phyloP scores from a whole-genome alignment of 2,113 vertebrate genomes.

The Otis tarda region DNA sequence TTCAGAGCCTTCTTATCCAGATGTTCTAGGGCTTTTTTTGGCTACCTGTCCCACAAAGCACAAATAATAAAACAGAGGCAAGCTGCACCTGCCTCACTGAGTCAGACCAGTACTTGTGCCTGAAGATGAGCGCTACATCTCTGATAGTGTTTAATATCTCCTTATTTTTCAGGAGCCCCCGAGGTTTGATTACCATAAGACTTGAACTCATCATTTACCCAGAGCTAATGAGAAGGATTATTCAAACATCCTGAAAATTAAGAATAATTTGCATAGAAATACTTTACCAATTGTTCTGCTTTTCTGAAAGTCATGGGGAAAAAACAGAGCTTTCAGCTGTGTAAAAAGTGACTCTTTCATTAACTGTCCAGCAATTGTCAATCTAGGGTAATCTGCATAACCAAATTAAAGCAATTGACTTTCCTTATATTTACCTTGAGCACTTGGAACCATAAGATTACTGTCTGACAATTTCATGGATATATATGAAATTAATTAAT shows the following conservation, averaged over 20 bases:
- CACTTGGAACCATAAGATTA: slow-evolving; percentile 14
- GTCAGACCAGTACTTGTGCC: neutral
- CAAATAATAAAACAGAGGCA: neutral
- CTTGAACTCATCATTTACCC: slow-evolving; percentile 7
- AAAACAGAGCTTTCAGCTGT: slow-evolving; percentile 9
- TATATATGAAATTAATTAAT: slow-evolving; percentile 35
- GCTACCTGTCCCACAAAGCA: neutral
- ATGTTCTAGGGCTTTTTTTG: neutral
- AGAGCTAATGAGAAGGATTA: slow-evolving; percentile 38
- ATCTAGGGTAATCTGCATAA: neutral
- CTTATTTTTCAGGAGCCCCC: neutral
- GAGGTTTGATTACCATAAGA: neutral
- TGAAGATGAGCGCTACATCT: neutral
- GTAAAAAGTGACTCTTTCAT: neutral
- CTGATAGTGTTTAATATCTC: neutral
- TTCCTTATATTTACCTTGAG: slow-evolving; percentile 45
- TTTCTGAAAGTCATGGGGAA: neutral
- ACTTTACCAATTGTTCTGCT: slow-evolving; percentile 24
- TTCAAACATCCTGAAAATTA: slow-evolving; percentile 54
- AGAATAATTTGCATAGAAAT: slow-evolving; percentile 8
- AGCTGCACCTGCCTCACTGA: neutral
- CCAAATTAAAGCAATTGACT: slow-evolving; percentile 14
- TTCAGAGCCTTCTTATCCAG: neutral
- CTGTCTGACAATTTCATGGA: slow-evolving; percentile 14
- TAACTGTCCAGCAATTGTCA: slow-evolving; percentile 11